phyloP scores from a whole-genome alignment of 2,888 invertebrate species.

The Parnassius glacialis region DNA sequence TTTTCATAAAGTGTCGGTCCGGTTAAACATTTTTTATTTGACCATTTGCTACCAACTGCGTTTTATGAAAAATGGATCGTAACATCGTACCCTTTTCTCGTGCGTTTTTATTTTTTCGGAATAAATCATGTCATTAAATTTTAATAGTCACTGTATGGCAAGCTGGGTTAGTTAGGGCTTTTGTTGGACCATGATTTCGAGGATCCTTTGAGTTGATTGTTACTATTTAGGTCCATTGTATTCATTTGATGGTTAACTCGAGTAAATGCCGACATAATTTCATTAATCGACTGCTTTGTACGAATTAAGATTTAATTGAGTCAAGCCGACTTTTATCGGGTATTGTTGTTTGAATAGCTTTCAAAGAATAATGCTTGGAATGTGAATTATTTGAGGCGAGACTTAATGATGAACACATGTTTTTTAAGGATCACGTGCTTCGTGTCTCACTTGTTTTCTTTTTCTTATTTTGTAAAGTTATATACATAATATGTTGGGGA shows the following conservation, averaged over 20 bases:
- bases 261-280: slow-evolving; percentile 80
- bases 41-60: slow-evolving; percentile 81
- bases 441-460: slow-evolving; percentile 33
- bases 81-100: slow-evolving; percentile 78
- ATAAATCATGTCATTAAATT: slow-evolving; percentile 82
- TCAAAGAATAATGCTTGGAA: slow-evolving; percentile 59
- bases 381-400: slow-evolving; percentile 61
- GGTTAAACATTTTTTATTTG: slow-evolving; percentile 79
- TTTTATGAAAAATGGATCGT: slow-evolving; percentile 80
- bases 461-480: slow-evolving; percentile 36
- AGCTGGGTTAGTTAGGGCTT: slow-evolving; percentile 74
- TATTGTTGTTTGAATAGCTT: slow-evolving; percentile 53
- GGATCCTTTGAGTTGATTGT: slow-evolving; percentile 74
- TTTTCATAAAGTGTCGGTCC: slow-evolving; percentile 79
- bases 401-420: slow-evolving; percentile 69
- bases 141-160: slow-evolving; percentile 76
- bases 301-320: slow-evolving; percentile 80
- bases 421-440: slow-evolving; percentile 58
- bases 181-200: slow-evolving; percentile 67
- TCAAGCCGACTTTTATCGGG: slow-evolving; percentile 61
- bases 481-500: slow-evolving; percentile 32
- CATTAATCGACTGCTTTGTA: slow-evolving; percentile 79
- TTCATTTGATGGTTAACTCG: slow-evolving; percentile 67
- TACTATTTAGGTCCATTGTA: slow-evolving; percentile 76
- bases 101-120: slow-evolving; percentile 63